Evolutionary conservation across 1,140 invertebrate genomes (phyloP).

Genomic region (Pentalonia nigronervosa): DNA sequence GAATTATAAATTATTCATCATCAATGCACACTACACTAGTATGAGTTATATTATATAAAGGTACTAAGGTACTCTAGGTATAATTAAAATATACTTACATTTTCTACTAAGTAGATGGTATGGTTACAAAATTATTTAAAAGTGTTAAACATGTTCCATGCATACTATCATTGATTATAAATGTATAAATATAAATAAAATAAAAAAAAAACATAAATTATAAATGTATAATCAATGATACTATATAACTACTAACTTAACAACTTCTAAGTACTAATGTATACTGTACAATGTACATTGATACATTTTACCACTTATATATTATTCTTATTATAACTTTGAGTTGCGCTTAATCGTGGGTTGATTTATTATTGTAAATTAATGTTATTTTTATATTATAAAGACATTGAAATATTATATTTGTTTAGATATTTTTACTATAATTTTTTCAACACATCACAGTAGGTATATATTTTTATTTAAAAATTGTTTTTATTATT

Average conservation of each 20-base stretch:
- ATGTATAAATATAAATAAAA: too few relatives aligned
- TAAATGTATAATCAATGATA: too few relatives aligned
- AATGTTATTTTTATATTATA: neutral
- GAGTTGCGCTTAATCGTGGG: neutral
- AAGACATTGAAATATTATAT: neutral
- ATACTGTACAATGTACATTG: neutral
- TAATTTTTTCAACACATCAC: too few relatives aligned
- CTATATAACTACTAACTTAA: neutral
- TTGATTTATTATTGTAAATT: neutral
- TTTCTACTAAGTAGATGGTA: neutral
- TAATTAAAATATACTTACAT: neutral
- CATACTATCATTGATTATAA: too few relatives aligned
- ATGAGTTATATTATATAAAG: neutral
- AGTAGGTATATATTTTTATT: neutral
- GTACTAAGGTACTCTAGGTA: neutral
- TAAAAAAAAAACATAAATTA: too few relatives aligned
- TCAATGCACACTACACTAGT: neutral
- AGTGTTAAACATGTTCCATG: neutral
- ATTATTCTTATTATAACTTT: neutral
- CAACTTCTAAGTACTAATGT: neutral
- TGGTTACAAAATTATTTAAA: neutral
- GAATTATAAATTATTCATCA: constrained; percentile 6
- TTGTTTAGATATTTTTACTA: neutral
- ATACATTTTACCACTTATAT: neutral
- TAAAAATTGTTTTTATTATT: neutral